Base-by-base conservation (phyloP, 1,140 invertebrate species). In the Lepidostoma basale region DNA sequence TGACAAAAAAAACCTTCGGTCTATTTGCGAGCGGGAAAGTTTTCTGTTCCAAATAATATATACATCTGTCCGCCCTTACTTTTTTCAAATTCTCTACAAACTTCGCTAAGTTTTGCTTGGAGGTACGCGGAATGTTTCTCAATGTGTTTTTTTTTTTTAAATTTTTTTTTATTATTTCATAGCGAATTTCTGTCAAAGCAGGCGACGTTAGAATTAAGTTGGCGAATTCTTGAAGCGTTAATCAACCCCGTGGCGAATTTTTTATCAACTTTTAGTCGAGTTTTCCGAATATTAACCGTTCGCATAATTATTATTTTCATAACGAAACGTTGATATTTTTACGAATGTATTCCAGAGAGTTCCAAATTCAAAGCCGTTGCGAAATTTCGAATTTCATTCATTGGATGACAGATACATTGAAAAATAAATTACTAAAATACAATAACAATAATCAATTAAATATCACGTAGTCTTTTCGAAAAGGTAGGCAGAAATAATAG, bases 201-300 rank as follows among this genome's bases (percentile, higher is more conserved):
- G 45, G 64, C 59, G 39, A 64, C 69, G 54, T 71, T 49, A 33
- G 67, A 72, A 68, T 63, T 65, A 72, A 72, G 70, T 72, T 72
- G 65, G 42, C 30, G 30, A 65, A 28, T 68, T 72, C 62, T 72
- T 72, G 60, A 59, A 72, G 70, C 70, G 65, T 65, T 72, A 72
- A 72, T 72, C 62, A 68, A 42, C 16, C 30, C 58, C 10, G 45
- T 26, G 62, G 49, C 44, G 54, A 65, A 65, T 72, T 72, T 68
- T 65, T 67, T 40, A 56, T 36, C 54, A 70, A 45, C 67, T 67
- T 67, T 67, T 47, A n/a, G 39, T 26, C 10, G 42, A 23, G 9
- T 42, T 42, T 60, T 5, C 8, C 16, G 56, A 42, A 60, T 60
- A 40, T 60, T 42, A 60, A 60, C 36, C 56, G 20, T 60, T 10